These are phyloP conservation scores for Lepilemur septentrionalis DNA, from an alignment of 2,797 vertebrate species.

Conservation along the genomic window DNA sequence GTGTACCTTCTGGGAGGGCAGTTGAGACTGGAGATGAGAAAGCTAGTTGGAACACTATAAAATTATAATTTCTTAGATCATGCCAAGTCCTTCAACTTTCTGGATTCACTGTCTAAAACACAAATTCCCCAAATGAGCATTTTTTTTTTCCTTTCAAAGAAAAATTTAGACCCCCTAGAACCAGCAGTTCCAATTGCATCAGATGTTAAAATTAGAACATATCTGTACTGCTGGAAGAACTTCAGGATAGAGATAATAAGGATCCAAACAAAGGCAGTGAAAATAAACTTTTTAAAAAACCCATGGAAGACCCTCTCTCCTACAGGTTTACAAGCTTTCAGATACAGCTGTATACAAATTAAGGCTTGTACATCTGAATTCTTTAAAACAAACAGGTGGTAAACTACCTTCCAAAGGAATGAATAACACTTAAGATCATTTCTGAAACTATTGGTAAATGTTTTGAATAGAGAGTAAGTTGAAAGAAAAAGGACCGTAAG, in stretches of 20 bases:
- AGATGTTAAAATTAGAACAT: neutral
- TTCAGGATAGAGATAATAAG: neutral
- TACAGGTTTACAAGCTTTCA: neutral
- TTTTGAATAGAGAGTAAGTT: neutral
- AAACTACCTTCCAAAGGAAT: neutral
- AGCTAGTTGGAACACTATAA: neutral
- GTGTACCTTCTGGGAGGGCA: neutral
- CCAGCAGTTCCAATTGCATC: neutral
- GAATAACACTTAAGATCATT: neutral
- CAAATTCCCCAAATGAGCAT: neutral
- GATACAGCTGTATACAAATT: neutral
- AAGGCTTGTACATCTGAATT: neutral
- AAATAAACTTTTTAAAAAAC: neutral
- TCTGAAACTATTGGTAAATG: neutral
- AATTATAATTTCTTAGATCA: neutral
- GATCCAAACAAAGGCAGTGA: neutral
- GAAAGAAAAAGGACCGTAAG: neutral
- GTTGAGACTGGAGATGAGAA: neutral
- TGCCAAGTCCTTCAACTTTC: neutral
- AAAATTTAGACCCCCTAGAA: neutral
- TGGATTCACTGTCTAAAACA: constrained; percentile 27
- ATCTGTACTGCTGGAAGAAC: neutral
- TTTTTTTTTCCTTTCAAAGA: neutral
- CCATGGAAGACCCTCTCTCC: neutral
- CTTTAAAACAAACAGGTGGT: neutral